phyloP scores from a whole-genome alignment of 2,888 invertebrate species.

The Melinaea menophilus region DNA sequence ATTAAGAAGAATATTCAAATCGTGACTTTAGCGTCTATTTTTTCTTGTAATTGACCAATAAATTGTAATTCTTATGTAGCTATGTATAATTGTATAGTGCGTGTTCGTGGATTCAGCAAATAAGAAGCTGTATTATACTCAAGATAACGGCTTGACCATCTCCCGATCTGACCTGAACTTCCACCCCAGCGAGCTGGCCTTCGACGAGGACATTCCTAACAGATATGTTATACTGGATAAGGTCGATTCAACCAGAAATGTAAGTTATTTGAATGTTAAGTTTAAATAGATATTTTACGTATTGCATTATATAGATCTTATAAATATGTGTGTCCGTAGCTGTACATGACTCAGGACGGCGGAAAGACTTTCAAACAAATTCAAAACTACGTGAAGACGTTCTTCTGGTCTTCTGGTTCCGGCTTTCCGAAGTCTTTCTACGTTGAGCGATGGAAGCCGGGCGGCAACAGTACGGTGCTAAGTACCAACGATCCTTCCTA shows the following conservation, averaged over 20 bases:
- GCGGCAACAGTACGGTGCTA: conserved; percentile 82
- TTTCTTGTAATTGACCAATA: no score
- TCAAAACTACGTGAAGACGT: conserved; percentile 86
- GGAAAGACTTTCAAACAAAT: conserved; percentile 84
- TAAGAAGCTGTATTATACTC: conserved; percentile 86
- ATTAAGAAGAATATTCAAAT: background rate
- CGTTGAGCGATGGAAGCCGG: conserved; percentile 82
- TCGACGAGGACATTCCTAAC: conserved; percentile 83
- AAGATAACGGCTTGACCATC: conserved; percentile 84
- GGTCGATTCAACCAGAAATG: conserved; percentile 78
- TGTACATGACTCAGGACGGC: conserved; percentile 87
- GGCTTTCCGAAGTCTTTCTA: conserved; percentile 76
- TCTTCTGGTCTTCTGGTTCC: conserved; percentile 82
- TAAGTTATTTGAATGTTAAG: conserved; percentile 26
- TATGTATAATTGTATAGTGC: conserved; percentile 77
- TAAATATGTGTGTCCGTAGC: conserved; percentile 65
- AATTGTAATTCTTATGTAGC: no score
- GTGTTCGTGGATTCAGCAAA: conserved; percentile 90
- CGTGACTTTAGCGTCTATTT: background rate
- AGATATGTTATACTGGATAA: conserved; percentile 87
- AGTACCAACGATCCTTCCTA: conserved; percentile 78
- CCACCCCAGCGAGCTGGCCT: conserved; percentile 86
- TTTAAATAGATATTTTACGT: background rate
- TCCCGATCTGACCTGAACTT: conserved; percentile 81
- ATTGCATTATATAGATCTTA: no score